These are phyloP conservation scores for Ormyrus pomaceus DNA, from an alignment of 2,888 invertebrate species.

Conservation along the genomic window DNA sequence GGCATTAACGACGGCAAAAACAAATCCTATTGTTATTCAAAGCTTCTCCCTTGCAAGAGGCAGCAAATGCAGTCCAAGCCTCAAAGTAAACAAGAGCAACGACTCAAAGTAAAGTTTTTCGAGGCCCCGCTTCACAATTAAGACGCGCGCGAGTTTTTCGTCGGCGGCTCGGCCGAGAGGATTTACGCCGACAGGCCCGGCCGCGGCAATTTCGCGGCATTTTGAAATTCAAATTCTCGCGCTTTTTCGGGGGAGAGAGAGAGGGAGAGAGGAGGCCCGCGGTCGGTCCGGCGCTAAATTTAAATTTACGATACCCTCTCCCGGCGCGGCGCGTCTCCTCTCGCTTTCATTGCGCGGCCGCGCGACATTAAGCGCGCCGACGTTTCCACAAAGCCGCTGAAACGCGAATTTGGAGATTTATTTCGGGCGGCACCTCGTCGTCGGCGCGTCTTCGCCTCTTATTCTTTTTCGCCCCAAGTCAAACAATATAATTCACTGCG, in stretches of 20 bases:
- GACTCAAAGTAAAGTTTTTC: too few relatives aligned
- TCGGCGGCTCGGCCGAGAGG: conserved; percentile 1
- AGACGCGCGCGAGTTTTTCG: too few relatives aligned
- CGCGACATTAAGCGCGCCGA: conserved; percentile 57
- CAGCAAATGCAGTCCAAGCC: too few relatives aligned
- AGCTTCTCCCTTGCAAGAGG: too few relatives aligned
- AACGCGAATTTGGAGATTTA: conserved; percentile 56
- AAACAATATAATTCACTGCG: conserved; percentile 52
- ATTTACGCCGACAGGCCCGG: conserved; percentile 53
- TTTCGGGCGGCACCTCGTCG: conserved; percentile 57
- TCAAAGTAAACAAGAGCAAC: too few relatives aligned
- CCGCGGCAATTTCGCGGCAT: conserved; percentile 54
- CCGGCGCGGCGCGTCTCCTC: conserved; percentile 55
- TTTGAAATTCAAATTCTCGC: conserved; percentile 51
- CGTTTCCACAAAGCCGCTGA: conserved; percentile 63
- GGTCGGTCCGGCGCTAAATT: conserved; percentile 61
- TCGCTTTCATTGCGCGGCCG: conserved; percentile 53
- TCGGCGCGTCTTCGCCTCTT: background rate
- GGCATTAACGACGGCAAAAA: too few relatives aligned
- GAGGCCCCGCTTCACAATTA: too few relatives aligned
- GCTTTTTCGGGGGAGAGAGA: background rate
- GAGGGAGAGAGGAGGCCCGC: too few relatives aligned
- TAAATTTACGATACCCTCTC: conserved; percentile 65
- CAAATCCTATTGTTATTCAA: too few relatives aligned
- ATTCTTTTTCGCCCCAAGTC: conserved; percentile 39